phyloP scores from a whole-genome alignment of 2,113 vertebrate genomes.

The Nerophis ophidion region DNA sequence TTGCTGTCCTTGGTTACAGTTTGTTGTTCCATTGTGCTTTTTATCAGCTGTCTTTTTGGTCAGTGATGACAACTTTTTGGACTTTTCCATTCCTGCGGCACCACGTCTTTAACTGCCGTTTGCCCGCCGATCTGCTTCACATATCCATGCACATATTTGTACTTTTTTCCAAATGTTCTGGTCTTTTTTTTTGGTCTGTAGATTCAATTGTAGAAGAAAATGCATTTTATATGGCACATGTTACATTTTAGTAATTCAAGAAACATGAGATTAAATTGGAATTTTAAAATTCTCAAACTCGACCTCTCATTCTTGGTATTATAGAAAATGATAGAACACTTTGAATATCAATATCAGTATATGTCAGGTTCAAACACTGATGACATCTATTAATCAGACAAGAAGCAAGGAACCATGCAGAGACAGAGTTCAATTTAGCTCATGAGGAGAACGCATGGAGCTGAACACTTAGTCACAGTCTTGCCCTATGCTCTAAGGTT shows the following conservation, averaged over 20 bases:
- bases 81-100: constrained; percentile 20
- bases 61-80: constrained; percentile 28
- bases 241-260: constrained; percentile 11
- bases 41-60: constrained; percentile 46
- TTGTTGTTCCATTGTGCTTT: constrained; percentile 22
- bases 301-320: too few species aligned
- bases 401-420: too few species aligned
- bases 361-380: too few species aligned
- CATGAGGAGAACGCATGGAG: too few species aligned
- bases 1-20: constrained; percentile 46
- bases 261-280: constrained; percentile 5
- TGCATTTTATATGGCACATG: constrained; percentile 2
- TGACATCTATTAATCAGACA: too few species aligned
- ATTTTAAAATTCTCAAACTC: neutral
- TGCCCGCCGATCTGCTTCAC: constrained; percentile 4
- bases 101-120: constrained; percentile 28
- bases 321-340: too few species aligned
- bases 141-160: constrained; percentile 18
- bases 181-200: neutral
- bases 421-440: too few species aligned
- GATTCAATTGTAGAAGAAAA: neutral
- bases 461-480: too few species aligned
- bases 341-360: too few species aligned
- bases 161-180: constrained; percentile 6
- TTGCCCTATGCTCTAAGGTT: too few species aligned